A percentile compares a stretch with the other conserved stretches of the same genome.
Conservation (phyloP, 2,113 vertebrate genomes). For the Phalacrocorax carbo region DNA sequence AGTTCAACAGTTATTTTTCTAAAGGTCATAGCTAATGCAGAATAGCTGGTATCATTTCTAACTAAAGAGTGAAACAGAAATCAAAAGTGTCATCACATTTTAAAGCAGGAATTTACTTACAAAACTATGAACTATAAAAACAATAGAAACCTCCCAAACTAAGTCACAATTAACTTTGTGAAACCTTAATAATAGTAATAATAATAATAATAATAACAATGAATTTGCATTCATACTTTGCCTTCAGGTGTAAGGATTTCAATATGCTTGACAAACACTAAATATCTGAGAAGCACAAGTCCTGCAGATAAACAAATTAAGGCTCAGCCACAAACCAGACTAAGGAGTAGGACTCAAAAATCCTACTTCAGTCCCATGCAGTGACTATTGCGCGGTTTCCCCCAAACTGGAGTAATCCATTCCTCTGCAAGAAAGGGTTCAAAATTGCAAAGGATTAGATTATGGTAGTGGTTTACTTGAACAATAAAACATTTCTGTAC, state of each 20-base stretch:
- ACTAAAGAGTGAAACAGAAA: conserved; percentile 11
- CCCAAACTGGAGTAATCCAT: background rate
- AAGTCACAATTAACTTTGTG: background rate
- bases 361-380: background rate
- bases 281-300: background rate
- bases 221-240: background rate
- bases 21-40: background rate
- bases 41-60: background rate
- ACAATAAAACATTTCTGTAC: background rate
- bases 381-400: background rate
- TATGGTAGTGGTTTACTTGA: background rate
- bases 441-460: background rate
- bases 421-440: background rate
- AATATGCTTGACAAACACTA: background rate
- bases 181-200: background rate
- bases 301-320: background rate
- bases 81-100: background rate
- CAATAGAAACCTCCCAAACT: background rate
- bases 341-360: background rate
- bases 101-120: background rate
- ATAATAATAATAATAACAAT: background rate
- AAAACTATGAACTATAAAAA: background rate
- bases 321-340: background rate
- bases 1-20: background rate
- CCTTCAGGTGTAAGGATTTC: background rate